phyloP scores from a whole-genome alignment of 2,113 vertebrate species.

The Protomyctophum bolini region DNA sequence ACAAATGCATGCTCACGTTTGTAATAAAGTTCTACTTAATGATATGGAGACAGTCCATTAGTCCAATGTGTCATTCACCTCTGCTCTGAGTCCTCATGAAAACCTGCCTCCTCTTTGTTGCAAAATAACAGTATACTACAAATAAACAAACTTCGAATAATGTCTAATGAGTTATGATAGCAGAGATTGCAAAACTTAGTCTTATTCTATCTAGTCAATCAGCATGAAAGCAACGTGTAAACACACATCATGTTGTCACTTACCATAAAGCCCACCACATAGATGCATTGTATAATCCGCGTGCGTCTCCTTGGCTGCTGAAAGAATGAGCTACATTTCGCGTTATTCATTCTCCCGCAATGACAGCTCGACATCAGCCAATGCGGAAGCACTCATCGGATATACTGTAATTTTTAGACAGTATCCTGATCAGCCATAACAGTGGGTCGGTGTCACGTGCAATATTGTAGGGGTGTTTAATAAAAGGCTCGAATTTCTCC shows the following conservation, averaged over 20 bases:
- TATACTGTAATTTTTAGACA: conserved; percentile 6
- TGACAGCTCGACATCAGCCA: conserved; percentile 36
- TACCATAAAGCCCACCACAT: conserved; percentile 83
- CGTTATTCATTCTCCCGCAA: conserved; percentile 72
- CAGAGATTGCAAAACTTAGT: neutral
- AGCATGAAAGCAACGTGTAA: too few relatives aligned
- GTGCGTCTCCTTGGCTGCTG: conserved; percentile 50
- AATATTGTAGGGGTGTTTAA: neutral
- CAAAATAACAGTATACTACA: too few relatives aligned
- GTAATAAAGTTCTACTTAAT: too few relatives aligned
- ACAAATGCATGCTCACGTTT: too few relatives aligned
- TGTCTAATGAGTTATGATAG: conserved; percentile 6
- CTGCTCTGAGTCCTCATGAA: too few relatives aligned
- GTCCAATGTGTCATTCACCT: too few relatives aligned
- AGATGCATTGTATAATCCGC: conserved; percentile 75
- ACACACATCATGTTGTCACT: conserved; percentile 50
- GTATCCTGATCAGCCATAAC: neutral
- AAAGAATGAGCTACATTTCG: conserved; percentile 60
- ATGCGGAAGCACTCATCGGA: conserved; percentile 59
- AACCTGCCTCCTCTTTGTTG: too few relatives aligned
- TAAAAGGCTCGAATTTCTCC: neutral
- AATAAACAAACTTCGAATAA: too few relatives aligned
- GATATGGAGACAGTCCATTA: too few relatives aligned
- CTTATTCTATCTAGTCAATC: neutral
- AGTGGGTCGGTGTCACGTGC: neutral